Base-by-base conservation (phyloP, 1,140 invertebrate species). In the Ceratosolen solmsi region DNA sequence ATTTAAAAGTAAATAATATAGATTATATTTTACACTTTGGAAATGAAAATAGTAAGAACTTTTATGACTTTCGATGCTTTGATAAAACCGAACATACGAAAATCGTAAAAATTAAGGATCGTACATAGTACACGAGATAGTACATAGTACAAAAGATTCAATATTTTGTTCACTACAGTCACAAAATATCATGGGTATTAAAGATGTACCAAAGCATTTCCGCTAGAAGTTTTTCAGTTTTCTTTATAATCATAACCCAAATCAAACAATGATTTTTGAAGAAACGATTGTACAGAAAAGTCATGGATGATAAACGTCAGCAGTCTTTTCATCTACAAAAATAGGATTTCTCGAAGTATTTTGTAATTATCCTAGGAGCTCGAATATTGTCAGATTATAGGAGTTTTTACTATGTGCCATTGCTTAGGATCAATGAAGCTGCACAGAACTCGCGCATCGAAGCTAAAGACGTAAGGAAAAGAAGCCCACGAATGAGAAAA, bases 51-150 rank as follows among this genome's bases (percentile, higher is more conserved):
- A 27, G 60, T 27, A 63, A 13, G 60, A 15, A 15, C 5, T 54
- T 63, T 63, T 74, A 30, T 49, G 51, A 74, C 49, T 74, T 56
- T 56, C 17, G 33, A n/a, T 2, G 46, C 51, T 36, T 74, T 74
- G 20, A 54, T 73, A 54, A 27, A 73, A 54, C 7, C 33, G 22
- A 56, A 9, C 56, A 27, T 51, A 73, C 27, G 46, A 56, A 25
- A 75, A 75, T 72, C 70, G 41, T 72, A 72, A 72, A 72, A 72
- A 72, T 72, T 51, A 51, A 27, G 41, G 2, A 22, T 38, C 36
- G 22, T 68, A 36, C 33, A 1, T n/a, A n/a, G 30, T 33, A 33
- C 4, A 30, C 13, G 15, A 1, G 15, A 33, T 33, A 30, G 63
- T 54, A 22, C 3, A 54, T 54, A 17, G 5, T 54, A 17, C 5